A percentile compares a stretch with the other conserved stretches of the same genome.
Conservation (phyloP, 2,888 invertebrate species). For the Entomobrya proxima region DNA sequence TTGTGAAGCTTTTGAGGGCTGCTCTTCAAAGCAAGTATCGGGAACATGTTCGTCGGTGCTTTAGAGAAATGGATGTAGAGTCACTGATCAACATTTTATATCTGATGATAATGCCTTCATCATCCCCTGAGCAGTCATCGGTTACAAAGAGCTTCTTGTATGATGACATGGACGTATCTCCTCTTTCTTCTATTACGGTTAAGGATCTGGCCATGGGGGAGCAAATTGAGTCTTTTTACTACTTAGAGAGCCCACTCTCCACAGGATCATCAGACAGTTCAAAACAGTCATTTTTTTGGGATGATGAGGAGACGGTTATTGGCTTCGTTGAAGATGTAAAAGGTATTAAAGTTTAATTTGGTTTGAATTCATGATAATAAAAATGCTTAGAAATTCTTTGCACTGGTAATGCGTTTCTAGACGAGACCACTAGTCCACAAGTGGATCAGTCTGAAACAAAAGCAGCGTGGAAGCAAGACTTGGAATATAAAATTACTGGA, state of each 20-base stretch:
- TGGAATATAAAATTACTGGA: too few species aligned
- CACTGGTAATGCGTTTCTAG: too few species aligned
- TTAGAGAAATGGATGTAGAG: constrained; percentile 68
- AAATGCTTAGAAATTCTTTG: background rate
- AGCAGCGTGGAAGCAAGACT: too few species aligned
- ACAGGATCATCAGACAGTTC: background rate
- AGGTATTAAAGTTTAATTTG: background rate
- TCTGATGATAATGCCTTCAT: background rate
- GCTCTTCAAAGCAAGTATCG: constrained; percentile 69
- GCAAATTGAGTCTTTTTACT: background rate
- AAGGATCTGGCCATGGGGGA: background rate
- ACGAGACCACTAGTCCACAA: too few species aligned
- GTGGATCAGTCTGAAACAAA: too few species aligned
- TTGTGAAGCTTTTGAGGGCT: constrained; percentile 13
- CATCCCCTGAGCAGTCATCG: background rate
- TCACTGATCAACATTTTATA: constrained; percentile 68
- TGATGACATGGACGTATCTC: background rate
- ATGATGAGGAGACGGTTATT: constrained; percentile 3
- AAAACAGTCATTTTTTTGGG: background rate
- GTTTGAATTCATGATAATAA: background rate
- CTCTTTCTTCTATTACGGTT: background rate
- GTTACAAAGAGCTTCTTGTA: background rate
- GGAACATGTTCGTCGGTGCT: constrained; percentile 65
- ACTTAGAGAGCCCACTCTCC: background rate
- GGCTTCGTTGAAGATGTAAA: background rate